Percentiles rank a stretch among this genome's conserved stretches.
These are phyloP conservation scores for Manacus vitellinus DNA, from an alignment of 2,113 vertebrate species.

Conservation along the genomic window DNA sequence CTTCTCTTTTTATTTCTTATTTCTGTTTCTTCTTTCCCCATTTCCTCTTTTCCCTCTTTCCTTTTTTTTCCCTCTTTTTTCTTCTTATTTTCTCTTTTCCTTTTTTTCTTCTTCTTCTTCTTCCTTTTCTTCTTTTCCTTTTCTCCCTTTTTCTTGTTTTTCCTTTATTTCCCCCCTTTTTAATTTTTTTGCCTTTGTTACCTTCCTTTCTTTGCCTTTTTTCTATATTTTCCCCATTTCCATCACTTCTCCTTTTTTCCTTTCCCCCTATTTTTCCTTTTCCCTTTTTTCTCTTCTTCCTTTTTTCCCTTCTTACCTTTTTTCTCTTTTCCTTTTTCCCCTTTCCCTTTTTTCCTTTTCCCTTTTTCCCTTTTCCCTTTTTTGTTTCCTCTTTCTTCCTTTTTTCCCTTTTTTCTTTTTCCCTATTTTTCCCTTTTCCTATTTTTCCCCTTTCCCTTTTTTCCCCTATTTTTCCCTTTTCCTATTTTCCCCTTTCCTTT, in stretches of 20 bases:
- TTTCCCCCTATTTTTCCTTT: not conserved
- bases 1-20: not conserved
- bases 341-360: not conserved
- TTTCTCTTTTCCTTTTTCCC: not conserved
- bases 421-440: not conserved
- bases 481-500: too few relatives aligned
- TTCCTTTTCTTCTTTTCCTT: not conserved
- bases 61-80: not conserved
- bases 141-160: not conserved
- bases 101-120: too few relatives aligned
- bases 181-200: not conserved
- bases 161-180: not conserved
- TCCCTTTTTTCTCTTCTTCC: not conserved
- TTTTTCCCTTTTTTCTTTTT: not conserved
- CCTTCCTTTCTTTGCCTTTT: not conserved
- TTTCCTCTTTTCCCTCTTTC: not conserved
- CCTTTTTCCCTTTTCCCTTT: not conserved
- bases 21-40: not conserved
- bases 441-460: not conserved
- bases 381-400: not conserved
- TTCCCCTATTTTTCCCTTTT: too few relatives aligned
- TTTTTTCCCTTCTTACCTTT: not conserved
- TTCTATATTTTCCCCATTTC: not conserved
- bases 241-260: too few relatives aligned
- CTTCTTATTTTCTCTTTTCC: rapidly evolving